Evolutionary conservation across 2,113 vertebrate species (phyloP), one percentile per base, ranked within the genome.

Genomic region (Serilophus lunatus): DNA sequence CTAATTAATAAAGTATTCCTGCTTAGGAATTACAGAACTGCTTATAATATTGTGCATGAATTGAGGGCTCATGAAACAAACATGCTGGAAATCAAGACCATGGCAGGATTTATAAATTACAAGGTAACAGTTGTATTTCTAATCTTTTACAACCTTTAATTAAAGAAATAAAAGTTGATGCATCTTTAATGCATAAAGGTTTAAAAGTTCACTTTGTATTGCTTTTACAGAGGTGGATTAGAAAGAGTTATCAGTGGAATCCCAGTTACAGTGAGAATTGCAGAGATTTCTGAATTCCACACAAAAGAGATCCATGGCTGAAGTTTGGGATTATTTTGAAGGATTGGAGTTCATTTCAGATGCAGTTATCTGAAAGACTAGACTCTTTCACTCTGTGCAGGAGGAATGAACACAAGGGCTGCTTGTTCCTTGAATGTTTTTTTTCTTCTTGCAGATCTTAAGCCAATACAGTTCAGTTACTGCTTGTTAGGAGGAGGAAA

Each of bases 91-190:
- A 99, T 99, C 93, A 99, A 99, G 97, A 99, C 99, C 12, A 98
- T 99, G 98, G 99, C 99, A 96, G 99, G 99, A 97, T 99, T 99
- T 97, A 99, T 99, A 97, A 99, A 99, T 98, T 99, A 99, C 92
- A 99, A 99, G 99, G 99, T 99, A 96, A 98, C 18, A 49, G 83
- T 6, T 65, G 35, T 61, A 50, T 9, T 84, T 95, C 68, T 76
- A 29, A 66, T 33, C 33, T 90, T 94, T n/a, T 75, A 53, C n/a
- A 84, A 38, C 38, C 5, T 59, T 56, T 64, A 65, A 26, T 93
- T 84, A 4, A 49, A 63, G 74, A 42, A 66, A 26, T 33, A 18
- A 72, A 38, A 15, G 0, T 9, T 56, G 3, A 12, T 64, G 12
- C 5, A 47, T 28, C 16, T 80, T 68, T 42, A 57, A 45, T 24